These are phyloP conservation scores for Nephrotoma appendiculata DNA, from an alignment of 2,888 invertebrate genomes.

Conservation along the genomic window DNA sequence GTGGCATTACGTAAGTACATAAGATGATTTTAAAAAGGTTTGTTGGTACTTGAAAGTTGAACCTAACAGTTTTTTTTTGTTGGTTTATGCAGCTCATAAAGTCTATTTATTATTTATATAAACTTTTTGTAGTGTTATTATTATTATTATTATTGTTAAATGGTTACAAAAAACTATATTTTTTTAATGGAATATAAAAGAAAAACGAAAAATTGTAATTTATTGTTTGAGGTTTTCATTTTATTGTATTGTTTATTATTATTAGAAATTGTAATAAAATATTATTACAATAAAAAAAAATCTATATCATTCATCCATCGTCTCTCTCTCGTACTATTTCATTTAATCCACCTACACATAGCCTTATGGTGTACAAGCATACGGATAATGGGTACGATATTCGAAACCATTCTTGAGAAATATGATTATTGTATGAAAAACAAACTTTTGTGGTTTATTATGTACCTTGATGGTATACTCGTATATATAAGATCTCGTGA, in stretches of 20 bases:
- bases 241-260: not conserved
- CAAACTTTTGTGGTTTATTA: not conserved
- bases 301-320: not conserved
- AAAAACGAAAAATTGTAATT: not conserved
- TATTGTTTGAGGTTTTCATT: not conserved
- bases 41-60: no score
- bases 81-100: not conserved
- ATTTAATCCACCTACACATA: not conserved
- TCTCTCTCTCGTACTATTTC: not conserved
- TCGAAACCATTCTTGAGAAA: not conserved
- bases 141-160: not conserved
- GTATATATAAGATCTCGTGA: not conserved
- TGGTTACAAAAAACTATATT: not conserved
- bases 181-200: not conserved
- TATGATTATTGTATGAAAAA: not conserved
- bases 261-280: not conserved
- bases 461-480: not conserved
- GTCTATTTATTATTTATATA: not conserved
- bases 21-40: no score
- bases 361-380: not conserved
- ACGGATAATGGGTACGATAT: not conserved
- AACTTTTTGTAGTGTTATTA: not conserved
- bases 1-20: no score
- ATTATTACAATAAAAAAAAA: not conserved
- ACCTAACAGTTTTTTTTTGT: not conserved